phyloP scores from a whole-genome alignment of 2,797 vertebrate species.

The Nasua narica region DNA sequence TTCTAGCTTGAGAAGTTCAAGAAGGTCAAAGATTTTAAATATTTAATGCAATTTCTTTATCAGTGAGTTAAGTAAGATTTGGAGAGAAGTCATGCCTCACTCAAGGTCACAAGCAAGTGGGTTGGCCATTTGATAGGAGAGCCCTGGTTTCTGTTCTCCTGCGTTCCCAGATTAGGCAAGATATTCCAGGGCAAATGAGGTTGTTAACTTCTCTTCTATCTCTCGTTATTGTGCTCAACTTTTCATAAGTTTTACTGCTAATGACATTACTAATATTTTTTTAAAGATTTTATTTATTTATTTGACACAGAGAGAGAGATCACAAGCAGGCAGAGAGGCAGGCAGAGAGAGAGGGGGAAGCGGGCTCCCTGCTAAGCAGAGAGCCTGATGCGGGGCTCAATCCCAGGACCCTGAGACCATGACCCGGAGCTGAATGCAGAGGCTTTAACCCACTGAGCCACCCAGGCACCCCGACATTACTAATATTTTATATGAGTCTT shows the following conservation, averaged over 20 bases:
- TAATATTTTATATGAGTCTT: neutral
- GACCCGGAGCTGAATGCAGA: too few species aligned
- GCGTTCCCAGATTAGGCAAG: neutral
- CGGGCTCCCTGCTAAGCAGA: too few species aligned
- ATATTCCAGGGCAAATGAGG: neutral
- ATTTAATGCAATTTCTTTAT: neutral
- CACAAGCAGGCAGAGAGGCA: too few species aligned
- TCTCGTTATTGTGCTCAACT: neutral
- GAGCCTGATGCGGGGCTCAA: too few species aligned
- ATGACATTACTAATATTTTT: neutral
- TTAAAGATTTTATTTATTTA: too few species aligned
- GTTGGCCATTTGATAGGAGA: too few species aligned
- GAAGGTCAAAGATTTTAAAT: neutral
- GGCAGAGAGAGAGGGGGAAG: too few species aligned
- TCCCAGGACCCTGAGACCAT: too few species aligned
- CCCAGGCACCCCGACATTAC: neutral
- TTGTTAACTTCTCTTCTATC: neutral
- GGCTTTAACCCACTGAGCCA: too few species aligned
- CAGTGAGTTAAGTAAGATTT: neutral
- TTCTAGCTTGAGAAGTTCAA: neutral
- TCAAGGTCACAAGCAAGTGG: neutral
- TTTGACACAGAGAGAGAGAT: too few species aligned
- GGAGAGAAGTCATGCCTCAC: neutral
- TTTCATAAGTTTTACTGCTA: neutral
- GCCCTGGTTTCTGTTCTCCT: neutral